Evolutionary conservation across 2,888 invertebrate genomes (phyloP).

Genomic region (Achlya flavicornis): DNA sequence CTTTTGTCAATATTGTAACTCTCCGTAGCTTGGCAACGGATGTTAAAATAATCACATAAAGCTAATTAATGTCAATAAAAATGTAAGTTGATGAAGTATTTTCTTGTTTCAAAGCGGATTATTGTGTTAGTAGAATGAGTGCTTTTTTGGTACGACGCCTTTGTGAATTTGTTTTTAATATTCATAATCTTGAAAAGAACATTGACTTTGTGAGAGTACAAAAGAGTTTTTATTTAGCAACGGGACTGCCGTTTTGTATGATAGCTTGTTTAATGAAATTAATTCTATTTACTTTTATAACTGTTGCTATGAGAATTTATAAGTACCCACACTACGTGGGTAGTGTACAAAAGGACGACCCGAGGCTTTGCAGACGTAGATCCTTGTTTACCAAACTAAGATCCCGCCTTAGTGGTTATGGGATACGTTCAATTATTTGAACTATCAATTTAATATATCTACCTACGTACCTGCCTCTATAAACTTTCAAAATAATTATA

Average conservation of each 20-base stretch:
- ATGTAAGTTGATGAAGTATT: constrained; percentile 10
- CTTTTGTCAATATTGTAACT: background rate
- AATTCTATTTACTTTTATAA: constrained; percentile 10
- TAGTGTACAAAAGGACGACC: background rate
- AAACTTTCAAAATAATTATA: background rate
- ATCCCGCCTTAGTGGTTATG: background rate
- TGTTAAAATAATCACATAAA: constrained; percentile 6
- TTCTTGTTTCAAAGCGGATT: constrained; percentile 15
- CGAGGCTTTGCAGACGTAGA: constrained; percentile 3
- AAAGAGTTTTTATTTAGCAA: constrained; percentile 36
- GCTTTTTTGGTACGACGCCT: constrained; percentile 38
- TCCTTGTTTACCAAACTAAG: constrained; percentile 10
- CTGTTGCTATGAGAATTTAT: background rate
- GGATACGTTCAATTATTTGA: constrained; percentile 14
- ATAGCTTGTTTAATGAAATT: constrained; percentile 29
- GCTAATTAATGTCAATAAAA: constrained; percentile 10
- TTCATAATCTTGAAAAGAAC: constrained; percentile 39
- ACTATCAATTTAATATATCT: background rate
- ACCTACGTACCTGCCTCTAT: background rate
- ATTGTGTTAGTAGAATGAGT: constrained; percentile 29
- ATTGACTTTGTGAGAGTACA: constrained; percentile 40
- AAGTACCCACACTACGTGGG: background rate
- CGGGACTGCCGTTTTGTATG: constrained; percentile 31
- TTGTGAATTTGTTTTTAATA: constrained; percentile 45
- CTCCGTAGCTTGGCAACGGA: background rate